Conservation (phyloP, 2,888 invertebrate genomes). For the Dryococelus australis region DNA sequence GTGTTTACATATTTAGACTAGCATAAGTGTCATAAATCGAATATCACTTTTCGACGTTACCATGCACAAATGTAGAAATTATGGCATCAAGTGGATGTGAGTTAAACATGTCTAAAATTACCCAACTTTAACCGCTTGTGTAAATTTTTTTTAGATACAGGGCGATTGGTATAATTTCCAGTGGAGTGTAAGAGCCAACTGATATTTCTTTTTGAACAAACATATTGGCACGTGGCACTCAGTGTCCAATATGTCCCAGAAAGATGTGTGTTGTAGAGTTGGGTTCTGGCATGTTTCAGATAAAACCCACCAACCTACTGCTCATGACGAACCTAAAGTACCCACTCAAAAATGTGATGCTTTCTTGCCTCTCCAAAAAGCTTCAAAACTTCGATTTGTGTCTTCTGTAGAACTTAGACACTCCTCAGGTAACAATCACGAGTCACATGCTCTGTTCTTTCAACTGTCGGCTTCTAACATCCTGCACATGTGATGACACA, state of each 20-base stretch:
- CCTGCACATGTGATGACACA: no score
- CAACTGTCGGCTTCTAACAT: background rate
- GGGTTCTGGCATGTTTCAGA: slow-evolving; percentile 65
- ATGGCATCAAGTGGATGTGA: no score
- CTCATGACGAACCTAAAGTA: slow-evolving; percentile 62
- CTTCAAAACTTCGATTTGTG: slow-evolving; percentile 80
- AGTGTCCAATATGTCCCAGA: background rate
- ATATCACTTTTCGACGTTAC: no score
- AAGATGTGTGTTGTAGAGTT: slow-evolving; percentile 32
- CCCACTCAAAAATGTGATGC: slow-evolving; percentile 57
- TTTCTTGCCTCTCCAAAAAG: slow-evolving; percentile 62
- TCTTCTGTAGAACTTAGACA: slow-evolving; percentile 83
- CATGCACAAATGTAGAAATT: no score
- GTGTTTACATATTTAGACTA: no score
- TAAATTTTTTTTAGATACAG: no score
- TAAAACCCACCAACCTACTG: slow-evolving; percentile 65
- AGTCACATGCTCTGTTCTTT: background rate
- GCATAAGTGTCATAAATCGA: no score
- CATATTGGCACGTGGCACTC: background rate
- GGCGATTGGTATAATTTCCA: no score
- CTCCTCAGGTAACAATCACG: slow-evolving; percentile 72
- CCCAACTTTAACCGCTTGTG: no score
- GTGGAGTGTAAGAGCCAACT: no score
- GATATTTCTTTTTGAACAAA: no score
- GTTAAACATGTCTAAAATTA: no score